Base-by-base conservation (phyloP, 1,140 invertebrate species). In the Tyrophagus putrescentiae region DNA sequence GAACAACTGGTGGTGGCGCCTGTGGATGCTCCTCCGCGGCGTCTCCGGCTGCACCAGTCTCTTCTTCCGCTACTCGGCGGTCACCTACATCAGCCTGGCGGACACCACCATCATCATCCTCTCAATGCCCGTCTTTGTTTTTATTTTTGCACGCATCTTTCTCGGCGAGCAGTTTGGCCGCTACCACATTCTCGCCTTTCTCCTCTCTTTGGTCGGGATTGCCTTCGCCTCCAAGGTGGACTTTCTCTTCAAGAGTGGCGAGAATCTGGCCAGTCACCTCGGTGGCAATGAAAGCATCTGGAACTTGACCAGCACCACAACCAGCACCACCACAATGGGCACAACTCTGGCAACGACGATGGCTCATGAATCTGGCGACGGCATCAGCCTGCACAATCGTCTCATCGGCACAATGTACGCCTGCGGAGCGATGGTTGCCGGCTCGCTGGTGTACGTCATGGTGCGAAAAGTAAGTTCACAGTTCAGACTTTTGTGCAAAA, bases 371-470 rank as follows among this genome's bases (percentile, higher is more conserved):
- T 21, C 23, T 48, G 7, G n/a, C 7, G 21, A 48, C 21, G 45
- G 9, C 45, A 21, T 7, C 7, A 18, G 31, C 45, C 7, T 25
- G 11, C n/a, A 81, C 67, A 31, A 50, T 21, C 58, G 63, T 44
- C 71, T 86, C 18, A 83, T 82, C 79, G 86, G 85, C 53, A 81
- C 84, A 4, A 76, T 85, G 1, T 84, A 84, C n/a, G 86, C 86
- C 32, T 82, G 89, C 65, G 78, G 82, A 28, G 85, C 86, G 0
- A 89, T 87, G 27, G 73, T 91, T 53, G 87, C 90, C 68, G 86
- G 85, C 32, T 87, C 87, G 13, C 87, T 87, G 71, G 87, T 84
- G 6, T 91, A 89, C 70, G 82, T 93, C 33, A 70, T 91, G 41
- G 73, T 93, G 34, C 75, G 88, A 62, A 84, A 87, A 11, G 75